These are phyloP conservation scores for Drosophila maculinotata DNA, from an alignment of 2,888 invertebrate genomes.

Conservation along the genomic window DNA sequence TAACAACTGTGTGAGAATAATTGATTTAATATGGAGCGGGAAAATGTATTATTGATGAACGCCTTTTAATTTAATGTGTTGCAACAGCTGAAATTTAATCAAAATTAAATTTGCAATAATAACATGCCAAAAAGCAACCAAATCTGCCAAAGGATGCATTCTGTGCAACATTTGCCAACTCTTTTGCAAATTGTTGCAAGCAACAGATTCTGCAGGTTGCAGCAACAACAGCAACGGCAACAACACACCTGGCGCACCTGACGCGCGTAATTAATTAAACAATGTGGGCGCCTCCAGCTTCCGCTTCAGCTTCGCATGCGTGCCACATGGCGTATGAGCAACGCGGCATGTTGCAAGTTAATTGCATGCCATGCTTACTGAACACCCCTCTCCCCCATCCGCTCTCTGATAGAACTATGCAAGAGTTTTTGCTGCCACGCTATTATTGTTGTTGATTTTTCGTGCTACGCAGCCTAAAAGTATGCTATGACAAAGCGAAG, in stretches of 20 bases:
- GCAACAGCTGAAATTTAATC: constrained; percentile 35
- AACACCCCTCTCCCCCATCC: background rate
- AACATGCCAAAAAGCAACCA: constrained; percentile 18
- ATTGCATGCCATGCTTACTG: constrained; percentile 33
- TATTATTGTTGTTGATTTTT: constrained; percentile 8
- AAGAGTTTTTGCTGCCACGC: constrained; percentile 17
- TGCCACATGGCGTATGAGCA: constrained; percentile 41
- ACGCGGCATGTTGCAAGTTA: constrained; percentile 38
- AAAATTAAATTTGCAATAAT: constrained; percentile 40
- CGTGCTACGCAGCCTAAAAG: constrained; percentile 19
- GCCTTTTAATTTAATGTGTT: constrained; percentile 36
- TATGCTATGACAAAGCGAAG: constrained; percentile 16
- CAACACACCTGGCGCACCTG: constrained; percentile 35
- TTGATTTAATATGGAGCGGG: constrained; percentile 26
- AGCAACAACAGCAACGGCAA: background rate
- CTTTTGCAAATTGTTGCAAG: background rate
- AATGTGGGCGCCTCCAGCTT: constrained; percentile 37
- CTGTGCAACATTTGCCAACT: background rate
- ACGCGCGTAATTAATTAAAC: constrained; percentile 66
- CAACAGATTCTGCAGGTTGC: constrained; percentile 22
- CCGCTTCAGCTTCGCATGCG: constrained; percentile 14
- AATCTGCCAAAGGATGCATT: constrained; percentile 7
- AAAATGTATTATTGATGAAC: constrained; percentile 14
- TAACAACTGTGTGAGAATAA: constrained; percentile 6
- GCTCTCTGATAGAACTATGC: constrained; percentile 21